Evolutionary conservation across 2,888 invertebrate species (phyloP), one percentile per base, ranked within the genome.

Genomic region (Neoscelio sp.): DNA sequence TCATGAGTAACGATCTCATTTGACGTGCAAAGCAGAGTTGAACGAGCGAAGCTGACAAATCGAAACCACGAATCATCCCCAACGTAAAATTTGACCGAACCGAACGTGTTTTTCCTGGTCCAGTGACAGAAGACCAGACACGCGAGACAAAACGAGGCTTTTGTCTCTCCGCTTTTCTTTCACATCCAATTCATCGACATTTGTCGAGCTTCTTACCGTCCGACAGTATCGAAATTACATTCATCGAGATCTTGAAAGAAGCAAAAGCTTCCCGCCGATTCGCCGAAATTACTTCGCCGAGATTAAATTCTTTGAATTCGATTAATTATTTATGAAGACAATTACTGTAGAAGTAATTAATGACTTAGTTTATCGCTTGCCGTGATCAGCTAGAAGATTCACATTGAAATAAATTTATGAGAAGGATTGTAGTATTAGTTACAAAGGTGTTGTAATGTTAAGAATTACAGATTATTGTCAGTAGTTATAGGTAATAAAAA

Each of bases 1-100:
- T 52, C 52, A 52, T 35, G 33, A 35, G 10, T 3, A 50, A 28
- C 30, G 50, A 50, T 52, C 52, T 52, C 52, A 52, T 33, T 52
- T 52, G 52, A 52, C 52, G 52, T 33, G 17, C 13, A n/a, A n/a
- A n/a, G n/a, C 12, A 17, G 20, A 20, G 50, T 12, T n/a, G n/a
- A n/a, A n/a, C 17, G 15, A 13, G n/a, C 52, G 35, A 2, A 38
- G 54, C 20, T 23, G 54, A 54, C 52, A 30, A 54, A 20, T 35
- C 35, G 35, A n/a, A 35, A 54, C 52, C 54, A 38, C 38, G 20
- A 38, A n/a, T 44, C 10, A 7, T 7, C n/a, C 18, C 23, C 18
- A 8, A 50, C 17, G 10, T 23, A 23, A 44, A 44, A 30, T 17
- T 5, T 18, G 38, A 6, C 54, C 54, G 15, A 18, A 20, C 54